phyloP scores from a whole-genome alignment of 2,113 vertebrate genomes.

The Cyanistes caeruleus region DNA sequence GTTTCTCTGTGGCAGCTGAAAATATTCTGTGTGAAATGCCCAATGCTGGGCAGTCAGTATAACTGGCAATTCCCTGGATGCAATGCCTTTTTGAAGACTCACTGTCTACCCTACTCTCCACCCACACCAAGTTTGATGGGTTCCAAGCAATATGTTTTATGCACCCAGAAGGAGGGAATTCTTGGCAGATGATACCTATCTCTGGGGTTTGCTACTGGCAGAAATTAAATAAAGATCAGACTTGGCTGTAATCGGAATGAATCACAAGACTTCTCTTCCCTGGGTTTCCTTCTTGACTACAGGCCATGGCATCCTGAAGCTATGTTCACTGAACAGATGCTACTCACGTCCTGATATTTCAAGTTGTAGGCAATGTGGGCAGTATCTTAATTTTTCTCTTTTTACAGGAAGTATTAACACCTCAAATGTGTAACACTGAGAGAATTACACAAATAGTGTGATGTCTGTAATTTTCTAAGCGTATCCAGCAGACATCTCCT shows the following conservation, averaged over 20 bases:
- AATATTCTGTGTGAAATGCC: background rate
- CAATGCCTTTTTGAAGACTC: background rate
- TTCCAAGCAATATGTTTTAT: background rate
- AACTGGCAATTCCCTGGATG: background rate
- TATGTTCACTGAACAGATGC: background rate
- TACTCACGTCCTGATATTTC: background rate
- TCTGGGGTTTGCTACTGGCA: background rate
- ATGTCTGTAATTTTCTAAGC: background rate
- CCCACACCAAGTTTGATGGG: background rate
- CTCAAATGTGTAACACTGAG: background rate
- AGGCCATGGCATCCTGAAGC: background rate
- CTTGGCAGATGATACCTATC: background rate
- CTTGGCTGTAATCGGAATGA: background rate
- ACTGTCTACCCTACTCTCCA: background rate
- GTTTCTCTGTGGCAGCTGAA: background rate
- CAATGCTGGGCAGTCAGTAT: background rate
- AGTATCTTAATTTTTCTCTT: background rate
- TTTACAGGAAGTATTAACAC: background rate
- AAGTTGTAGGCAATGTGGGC: background rate
- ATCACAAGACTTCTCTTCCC: background rate
- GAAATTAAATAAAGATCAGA: background rate
- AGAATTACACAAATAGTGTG: background rate
- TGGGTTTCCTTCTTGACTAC: background rate
- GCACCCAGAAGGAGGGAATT: background rate
- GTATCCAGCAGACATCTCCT: background rate